phyloP scores from a whole-genome alignment of 2,797 vertebrate species.

The Coregonus sp. region DNA sequence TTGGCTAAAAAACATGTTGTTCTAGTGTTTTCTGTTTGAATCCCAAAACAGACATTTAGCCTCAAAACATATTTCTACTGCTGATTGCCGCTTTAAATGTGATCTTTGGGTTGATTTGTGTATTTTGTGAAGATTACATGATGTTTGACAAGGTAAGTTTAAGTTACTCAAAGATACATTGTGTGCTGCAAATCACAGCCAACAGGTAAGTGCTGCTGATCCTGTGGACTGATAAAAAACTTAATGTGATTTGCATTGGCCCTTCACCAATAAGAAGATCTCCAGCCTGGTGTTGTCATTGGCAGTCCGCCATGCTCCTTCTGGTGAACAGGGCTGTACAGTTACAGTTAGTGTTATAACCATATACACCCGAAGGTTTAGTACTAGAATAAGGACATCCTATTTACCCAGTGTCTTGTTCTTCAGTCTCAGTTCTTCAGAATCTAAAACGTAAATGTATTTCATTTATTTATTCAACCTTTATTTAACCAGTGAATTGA shows the following conservation, averaged over 20 bases:
- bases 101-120: background rate
- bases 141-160: background rate
- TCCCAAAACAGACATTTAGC: too few species aligned
- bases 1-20: too few species aligned
- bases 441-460: conserved; percentile 20
- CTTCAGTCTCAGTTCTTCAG: conserved; percentile 29
- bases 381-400: conserved; percentile 39
- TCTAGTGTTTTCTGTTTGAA: too few species aligned
- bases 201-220: conserved; percentile 42
- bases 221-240: conserved; percentile 5
- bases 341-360: background rate
- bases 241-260: conserved; percentile 7
- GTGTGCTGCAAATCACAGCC: conserved; percentile 1
- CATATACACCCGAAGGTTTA: conserved; percentile 32
- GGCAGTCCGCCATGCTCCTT: too few species aligned
- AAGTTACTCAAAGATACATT: background rate
- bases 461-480: background rate
- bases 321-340: conserved; percentile 30
- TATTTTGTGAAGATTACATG: background rate
- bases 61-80: too few species aligned
- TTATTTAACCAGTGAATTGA: conserved; percentile 12
- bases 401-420: conserved; percentile 36
- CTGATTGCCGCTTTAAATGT: too few species aligned
- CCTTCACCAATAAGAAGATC: conserved; percentile 13
- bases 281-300: conserved; percentile 1